Conservation (phyloP, 2,113 vertebrate species). For the Cyphomyrus discorhynchus region DNA sequence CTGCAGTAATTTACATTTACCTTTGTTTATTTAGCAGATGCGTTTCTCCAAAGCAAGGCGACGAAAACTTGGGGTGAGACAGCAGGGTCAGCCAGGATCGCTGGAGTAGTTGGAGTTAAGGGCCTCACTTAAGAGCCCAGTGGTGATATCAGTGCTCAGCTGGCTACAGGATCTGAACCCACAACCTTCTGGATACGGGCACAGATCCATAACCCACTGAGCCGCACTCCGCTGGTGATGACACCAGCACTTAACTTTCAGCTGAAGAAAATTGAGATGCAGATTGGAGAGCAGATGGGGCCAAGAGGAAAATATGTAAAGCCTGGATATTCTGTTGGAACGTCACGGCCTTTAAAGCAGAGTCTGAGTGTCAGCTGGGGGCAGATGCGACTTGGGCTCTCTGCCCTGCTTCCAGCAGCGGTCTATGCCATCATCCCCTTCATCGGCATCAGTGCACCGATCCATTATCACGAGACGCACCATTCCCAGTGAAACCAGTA, state of each 20-base stretch:
- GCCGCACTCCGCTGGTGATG: background rate
- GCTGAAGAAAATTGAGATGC: background rate
- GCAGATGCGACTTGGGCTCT: background rate
- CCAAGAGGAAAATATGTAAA: background rate
- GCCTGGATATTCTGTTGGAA: background rate
- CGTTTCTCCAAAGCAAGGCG: background rate
- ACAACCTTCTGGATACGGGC: background rate
- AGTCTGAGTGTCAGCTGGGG: background rate
- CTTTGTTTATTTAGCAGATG: background rate
- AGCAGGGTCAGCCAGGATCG: background rate
- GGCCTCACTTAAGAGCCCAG: background rate
- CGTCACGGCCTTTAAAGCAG: background rate
- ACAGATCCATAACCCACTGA: background rate
- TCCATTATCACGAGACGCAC: conserved; percentile 6
- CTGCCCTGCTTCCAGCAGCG: background rate
- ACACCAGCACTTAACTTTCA: background rate
- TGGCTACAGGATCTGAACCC: background rate
- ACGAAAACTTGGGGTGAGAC: background rate
- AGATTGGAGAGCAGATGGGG: background rate
- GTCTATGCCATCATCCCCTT: background rate
- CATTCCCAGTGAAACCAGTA: conserved; percentile 11
- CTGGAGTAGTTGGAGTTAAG: background rate
- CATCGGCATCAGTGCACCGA: conserved; percentile 37
- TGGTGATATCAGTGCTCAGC: background rate
- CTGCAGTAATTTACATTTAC: background rate